Base-by-base conservation (phyloP, 1,140 invertebrate genomes). In the Drosophila azteca region DNA sequence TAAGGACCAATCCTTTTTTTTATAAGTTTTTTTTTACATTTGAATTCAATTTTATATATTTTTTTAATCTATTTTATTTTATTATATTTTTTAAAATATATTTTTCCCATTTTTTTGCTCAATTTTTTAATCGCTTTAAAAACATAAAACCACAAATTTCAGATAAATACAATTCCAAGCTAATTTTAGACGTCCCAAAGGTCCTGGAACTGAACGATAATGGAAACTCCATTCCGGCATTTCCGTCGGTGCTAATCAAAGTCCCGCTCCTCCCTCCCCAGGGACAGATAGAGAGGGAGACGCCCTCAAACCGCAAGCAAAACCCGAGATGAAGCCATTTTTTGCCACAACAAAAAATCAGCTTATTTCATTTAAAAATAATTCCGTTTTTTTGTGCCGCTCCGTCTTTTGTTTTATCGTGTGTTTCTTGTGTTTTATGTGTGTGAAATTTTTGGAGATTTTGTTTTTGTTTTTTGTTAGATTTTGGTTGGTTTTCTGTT, bases 361-460 rank as follows among this genome's bases (percentile, higher is more conserved):
- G 9, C 41, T 57, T 29, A 57, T 57, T 57, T 51, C 6, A 41
- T 60, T 75, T 67, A 35, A 5, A 49, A 79, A 79, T 39, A 39
- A 48, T 68, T 49, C 55, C 59, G 66, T 79, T 83, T 65, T n/a
- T 59, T 46, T 39, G 35, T 1, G n/a, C n/a, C n/a, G n/a, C n/a
- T n/a, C n/a, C 35, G 55, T 22, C 50, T 51, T 62, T 66, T 82
- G 60, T 73, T 61, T 73, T 53, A 8, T 31, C 53, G 11, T 29
- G 17, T 35, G 39, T 20, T 62, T 59, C 7, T n/a, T 61, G 39
- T 71, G 20, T 44, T 48, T 54, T 62, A 51, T 77, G 44, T 73
- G 63, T 64, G 76, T 79, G 54, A 79, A 75, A 65, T 55, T 79
- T 70, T 53, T 53, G 11, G 65, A 13, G 5, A 43, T 52, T 63